A percentile compares a stretch with the other conserved stretches of the same genome.
These are phyloP conservation scores for Spinus olivaceus DNA, from an alignment of 2,797 vertebrate species.

Conservation along the genomic window DNA sequence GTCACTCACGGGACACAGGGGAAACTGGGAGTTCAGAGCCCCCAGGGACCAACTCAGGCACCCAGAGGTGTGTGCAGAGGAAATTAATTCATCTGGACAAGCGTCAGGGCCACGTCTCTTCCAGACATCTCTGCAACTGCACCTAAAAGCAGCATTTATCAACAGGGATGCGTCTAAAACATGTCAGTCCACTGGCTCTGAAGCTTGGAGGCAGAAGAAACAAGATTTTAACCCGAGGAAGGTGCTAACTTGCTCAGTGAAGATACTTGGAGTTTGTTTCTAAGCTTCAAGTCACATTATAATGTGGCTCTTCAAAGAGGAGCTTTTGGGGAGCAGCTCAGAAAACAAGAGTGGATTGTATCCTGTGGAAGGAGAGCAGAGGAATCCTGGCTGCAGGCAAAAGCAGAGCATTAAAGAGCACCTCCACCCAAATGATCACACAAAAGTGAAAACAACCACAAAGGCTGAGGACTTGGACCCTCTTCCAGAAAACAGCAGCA, in stretches of 20 bases:
- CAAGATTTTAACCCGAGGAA: background rate
- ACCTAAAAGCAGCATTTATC: background rate
- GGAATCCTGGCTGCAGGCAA: background rate
- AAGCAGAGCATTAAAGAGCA: background rate
- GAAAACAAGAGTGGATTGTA: background rate
- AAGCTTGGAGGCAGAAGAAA: background rate
- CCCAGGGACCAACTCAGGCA: background rate
- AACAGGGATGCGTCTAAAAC: background rate
- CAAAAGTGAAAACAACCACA: background rate
- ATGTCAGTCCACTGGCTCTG: background rate
- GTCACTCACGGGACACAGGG: accelerated
- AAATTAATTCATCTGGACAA: background rate
- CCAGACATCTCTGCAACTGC: background rate
- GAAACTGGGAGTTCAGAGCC: background rate
- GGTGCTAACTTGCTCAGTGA: background rate
- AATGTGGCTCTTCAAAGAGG: background rate
- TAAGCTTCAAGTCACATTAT: background rate
- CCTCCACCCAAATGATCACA: background rate
- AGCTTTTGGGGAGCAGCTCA: background rate
- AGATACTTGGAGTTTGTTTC: background rate
- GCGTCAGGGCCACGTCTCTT: accelerated
- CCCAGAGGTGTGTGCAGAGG: background rate
- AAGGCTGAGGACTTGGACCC: background rate
- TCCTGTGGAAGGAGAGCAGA: background rate
- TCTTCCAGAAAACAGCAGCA: background rate